phyloP scores from a whole-genome alignment of 1,140 invertebrate genomes.

The Hyphantria cunea region DNA sequence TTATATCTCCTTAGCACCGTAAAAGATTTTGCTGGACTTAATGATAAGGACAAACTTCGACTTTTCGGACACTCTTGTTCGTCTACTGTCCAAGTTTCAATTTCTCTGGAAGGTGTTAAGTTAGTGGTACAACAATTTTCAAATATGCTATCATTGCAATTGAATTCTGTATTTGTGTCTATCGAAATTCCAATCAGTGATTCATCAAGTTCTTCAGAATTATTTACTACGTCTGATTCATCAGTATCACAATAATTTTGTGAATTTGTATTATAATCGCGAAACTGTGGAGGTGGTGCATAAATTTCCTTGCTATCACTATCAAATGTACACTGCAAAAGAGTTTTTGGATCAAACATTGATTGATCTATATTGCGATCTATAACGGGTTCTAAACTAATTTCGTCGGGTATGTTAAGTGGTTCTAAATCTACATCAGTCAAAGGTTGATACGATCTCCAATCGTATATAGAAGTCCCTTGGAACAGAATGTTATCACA shows the following conservation, averaged over 20 bases:
- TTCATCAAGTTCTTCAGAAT: background rate
- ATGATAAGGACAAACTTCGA: too few species aligned
- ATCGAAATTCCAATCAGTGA: background rate
- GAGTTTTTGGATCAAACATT: slow-evolving; percentile 65
- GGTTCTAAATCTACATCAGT: slow-evolving; percentile 4
- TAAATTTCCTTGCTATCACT: slow-evolving; percentile 40
- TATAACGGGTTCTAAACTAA: slow-evolving; percentile 19
- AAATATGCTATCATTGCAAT: slow-evolving; percentile 26
- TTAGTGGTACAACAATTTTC: slow-evolving; percentile 21
- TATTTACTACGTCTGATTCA: background rate
- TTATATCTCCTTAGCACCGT: slow-evolving; percentile 20
- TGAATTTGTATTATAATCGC: slow-evolving; percentile 31
- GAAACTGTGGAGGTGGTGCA: slow-evolving; percentile 59
- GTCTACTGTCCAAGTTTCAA: slow-evolving; percentile 53
- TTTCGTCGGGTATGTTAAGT: slow-evolving; percentile 2
- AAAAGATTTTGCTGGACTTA: slow-evolving; percentile 14
- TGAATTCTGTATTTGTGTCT: background rate
- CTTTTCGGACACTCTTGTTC: background rate
- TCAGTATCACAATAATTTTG: background rate
- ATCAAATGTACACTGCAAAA: slow-evolving; percentile 47
- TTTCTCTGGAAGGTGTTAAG: slow-evolving; percentile 39
- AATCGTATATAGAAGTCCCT: too few species aligned
- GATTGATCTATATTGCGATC: slow-evolving; percentile 46
- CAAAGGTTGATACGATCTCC: background rate
- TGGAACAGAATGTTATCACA: background rate